Percentiles rank a stretch among this genome's conserved stretches.
Conservation (phyloP, 1,140 invertebrate species). For the Steinernema feltiae region DNA sequence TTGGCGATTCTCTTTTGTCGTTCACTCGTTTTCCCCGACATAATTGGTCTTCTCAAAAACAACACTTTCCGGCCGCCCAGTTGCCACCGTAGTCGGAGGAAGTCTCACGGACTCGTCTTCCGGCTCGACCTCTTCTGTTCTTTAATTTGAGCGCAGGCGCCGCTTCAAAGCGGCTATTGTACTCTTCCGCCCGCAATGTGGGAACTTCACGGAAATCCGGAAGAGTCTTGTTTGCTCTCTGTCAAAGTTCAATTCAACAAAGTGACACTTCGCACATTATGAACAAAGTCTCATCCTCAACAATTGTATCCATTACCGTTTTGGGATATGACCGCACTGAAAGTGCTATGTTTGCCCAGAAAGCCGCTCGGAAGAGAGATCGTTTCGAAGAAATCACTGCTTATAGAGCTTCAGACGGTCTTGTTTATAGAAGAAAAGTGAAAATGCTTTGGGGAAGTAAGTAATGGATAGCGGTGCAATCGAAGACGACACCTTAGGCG, state of each 20-base stretch:
- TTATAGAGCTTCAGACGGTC: neutral
- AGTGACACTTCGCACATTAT: neutral
- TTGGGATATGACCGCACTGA: neutral
- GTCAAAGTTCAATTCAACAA: neutral
- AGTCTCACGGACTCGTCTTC: neutral
- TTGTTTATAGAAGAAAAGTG: neutral
- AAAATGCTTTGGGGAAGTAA: neutral
- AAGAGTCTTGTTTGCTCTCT: neutral
- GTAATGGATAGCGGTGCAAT: slow-evolving; percentile 8
- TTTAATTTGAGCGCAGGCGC: neutral
- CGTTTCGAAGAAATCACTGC: neutral
- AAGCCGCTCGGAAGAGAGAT: neutral
- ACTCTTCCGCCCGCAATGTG: neutral
- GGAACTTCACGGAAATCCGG: neutral
- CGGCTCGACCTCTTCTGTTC: neutral
- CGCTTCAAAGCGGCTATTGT: neutral
- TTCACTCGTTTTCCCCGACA: neutral
- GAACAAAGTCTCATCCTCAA: neutral
- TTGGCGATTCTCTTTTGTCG: slow-evolving; percentile 10
- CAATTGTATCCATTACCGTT: neutral
- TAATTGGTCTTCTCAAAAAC: slow-evolving; percentile 11
- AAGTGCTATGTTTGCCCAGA: neutral
- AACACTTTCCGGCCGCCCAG: neutral
- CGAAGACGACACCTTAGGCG: neutral
- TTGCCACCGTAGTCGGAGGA: neutral